Evolutionary conservation across 2,113 vertebrate species (phyloP), one percentile per base, ranked within the genome.

Genomic region (Xiphias gladius): DNA sequence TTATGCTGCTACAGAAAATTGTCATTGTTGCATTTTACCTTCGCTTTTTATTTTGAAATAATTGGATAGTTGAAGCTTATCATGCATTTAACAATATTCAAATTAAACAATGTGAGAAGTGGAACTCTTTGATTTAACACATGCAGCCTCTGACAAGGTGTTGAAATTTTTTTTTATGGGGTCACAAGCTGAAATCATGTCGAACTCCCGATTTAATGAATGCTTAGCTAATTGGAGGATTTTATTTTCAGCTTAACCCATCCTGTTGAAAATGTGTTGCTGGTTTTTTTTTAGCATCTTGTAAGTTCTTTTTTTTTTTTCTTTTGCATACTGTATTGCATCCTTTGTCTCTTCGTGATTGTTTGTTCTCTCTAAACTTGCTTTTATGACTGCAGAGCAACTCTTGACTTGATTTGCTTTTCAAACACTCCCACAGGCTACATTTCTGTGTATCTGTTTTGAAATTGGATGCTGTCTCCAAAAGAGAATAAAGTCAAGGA

Each of bases 391-490:
- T 37, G 67, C 20, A n/a, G 5, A 69, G 30, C 35, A 0, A 73
- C n/a, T n/a, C n/a, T n/a, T n/a, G 68, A 50, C 64, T 68, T 50
- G 37, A 50, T 71, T 72, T 73, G 39, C n/a, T 55, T 55, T 63
- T 86, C 62, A 73, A 63, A 73, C 37, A 19, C 54, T 39, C 28
- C 37, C 26, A 39, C 43, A 66, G 59, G 35, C 76, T 63, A 24
- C 64, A n/a, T 48, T 73, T 32, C 48, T 13, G 54, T 26, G 30
- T 52, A 26, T 39, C 14, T 24, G 64, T 28, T 66, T 37, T 65
- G 69, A 57, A 64, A 20, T 24, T 30, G 39, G 72, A 74, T 35
- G 32, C 50, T 59, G 65, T 72, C 22, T 70, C 61, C 37, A 12
- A 41, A 22, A 59, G 37, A 73, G 54, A 70, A 80, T 41, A 17